Base-by-base conservation (phyloP, 2,113 vertebrate species). In the Amia ocellicauda region DNA sequence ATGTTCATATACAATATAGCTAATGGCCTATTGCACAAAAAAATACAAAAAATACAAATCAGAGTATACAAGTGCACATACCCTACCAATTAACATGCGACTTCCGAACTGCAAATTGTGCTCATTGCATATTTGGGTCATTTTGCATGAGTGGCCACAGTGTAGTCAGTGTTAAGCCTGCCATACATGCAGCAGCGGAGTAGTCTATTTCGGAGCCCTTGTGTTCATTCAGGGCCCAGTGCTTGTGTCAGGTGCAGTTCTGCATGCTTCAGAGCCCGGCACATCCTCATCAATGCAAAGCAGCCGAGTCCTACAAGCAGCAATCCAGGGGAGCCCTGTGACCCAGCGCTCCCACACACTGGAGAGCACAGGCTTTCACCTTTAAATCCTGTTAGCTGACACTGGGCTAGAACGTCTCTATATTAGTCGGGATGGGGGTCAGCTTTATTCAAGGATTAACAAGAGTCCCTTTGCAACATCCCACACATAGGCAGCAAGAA, bases 231-330 rank as follows among this genome's bases (percentile, higher is more conserved):
- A 47, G 78, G 73, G 43, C 82, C 70, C 69, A 1, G 69, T 83
- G 87, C 83, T 78, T 84, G 80, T 76, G 86, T 88, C 85, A 84
- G 86, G 83, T 88, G 86, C 78, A 85, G 74, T 62, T 77, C 87
- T 82, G 74, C 70, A 49, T 80, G 85, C 84, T 81, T 83, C 76
- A 80, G 85, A 84, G 84, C 86, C 85, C 89, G 83, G 72, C 77
- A 82, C 82, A 73, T 82, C 84, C 85, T 80, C 85, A 90, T 93
- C 91, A 90, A 89, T 90, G 90, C 88, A 92, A 95, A 93, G 91
- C 77, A 92, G 86, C 82, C 82, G 79, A 75, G 77, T 88, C 78
- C 83, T 80, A 76, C 81, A 88, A 87, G 83, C 84, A 87, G 73
- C 43, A 78, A 88, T 84, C 79, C 80, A 82, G 58, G 5, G 31